phyloP scores from a whole-genome alignment of 2,113 vertebrate genomes.

The Saguinus midas region DNA sequence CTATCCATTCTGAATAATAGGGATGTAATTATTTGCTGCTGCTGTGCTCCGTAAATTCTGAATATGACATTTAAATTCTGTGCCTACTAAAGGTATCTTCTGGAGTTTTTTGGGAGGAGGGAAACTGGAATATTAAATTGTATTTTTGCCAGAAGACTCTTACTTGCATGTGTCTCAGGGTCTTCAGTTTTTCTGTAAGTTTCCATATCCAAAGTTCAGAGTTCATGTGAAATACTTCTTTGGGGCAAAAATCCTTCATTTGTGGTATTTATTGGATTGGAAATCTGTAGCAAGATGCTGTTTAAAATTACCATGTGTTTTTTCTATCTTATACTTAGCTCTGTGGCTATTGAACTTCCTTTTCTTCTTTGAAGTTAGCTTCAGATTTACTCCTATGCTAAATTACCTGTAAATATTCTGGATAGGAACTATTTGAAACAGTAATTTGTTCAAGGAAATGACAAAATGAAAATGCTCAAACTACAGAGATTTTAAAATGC shows the following conservation, averaged over 20 bases:
- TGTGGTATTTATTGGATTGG: slow-evolving; percentile 77
- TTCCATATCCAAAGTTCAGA: slow-evolving; percentile 78
- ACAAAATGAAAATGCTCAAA: slow-evolving; percentile 57
- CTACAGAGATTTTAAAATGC: slow-evolving; percentile 53
- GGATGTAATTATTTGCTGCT: slow-evolving; percentile 72
- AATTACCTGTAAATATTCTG: slow-evolving; percentile 73
- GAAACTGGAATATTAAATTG: slow-evolving; percentile 82
- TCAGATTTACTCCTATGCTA: slow-evolving; percentile 72
- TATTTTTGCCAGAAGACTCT: slow-evolving; percentile 82
- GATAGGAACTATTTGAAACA: slow-evolving; percentile 65
- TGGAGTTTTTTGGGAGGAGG: slow-evolving; percentile 59
- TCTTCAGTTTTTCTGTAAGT: slow-evolving; percentile 81
- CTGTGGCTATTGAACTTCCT: slow-evolving; percentile 74
- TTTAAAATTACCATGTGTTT: slow-evolving; percentile 69
- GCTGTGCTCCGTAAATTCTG: slow-evolving; percentile 73
- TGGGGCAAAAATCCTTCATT: slow-evolving; percentile 62
- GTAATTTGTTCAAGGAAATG: slow-evolving; percentile 40
- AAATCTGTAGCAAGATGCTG: slow-evolving; percentile 72
- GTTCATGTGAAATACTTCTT: slow-evolving; percentile 69
- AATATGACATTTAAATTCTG: slow-evolving; percentile 74
- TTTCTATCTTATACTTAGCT: slow-evolving; percentile 76
- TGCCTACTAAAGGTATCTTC: slow-evolving; percentile 79
- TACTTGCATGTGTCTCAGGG: slow-evolving; percentile 79
- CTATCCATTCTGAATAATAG: slow-evolving; percentile 63
- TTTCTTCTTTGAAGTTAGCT: slow-evolving; percentile 66